Evolutionary conservation across 2,888 invertebrate species (phyloP).

Genomic region (Doris montereyensis): DNA sequence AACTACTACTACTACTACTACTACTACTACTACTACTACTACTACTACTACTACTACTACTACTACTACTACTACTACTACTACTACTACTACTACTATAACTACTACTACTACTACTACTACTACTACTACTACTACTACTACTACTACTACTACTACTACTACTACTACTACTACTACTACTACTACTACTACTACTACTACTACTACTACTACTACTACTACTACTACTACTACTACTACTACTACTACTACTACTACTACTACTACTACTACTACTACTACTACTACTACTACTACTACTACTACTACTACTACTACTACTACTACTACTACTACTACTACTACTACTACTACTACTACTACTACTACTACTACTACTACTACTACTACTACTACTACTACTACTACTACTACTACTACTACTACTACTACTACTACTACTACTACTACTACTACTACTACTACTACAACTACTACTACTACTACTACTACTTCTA

Average conservation of each 20-base stretch:
- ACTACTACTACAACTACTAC: neutral
- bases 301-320: slow-evolving; percentile 24
- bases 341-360: neutral
- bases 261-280: slow-evolving; percentile 34
- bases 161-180: slow-evolving; percentile 27
- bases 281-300: slow-evolving; percentile 31
- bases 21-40: neutral
- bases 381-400: slow-evolving; percentile 27
- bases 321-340: slow-evolving; percentile 28
- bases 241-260: slow-evolving; percentile 25
- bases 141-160: slow-evolving; percentile 17
- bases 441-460: slow-evolving; percentile 19
- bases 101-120: slow-evolving; percentile 26
- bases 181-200: slow-evolving; percentile 20
- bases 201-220: slow-evolving; percentile 12
- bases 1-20: neutral
- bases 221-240: neutral
- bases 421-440: slow-evolving; percentile 27
- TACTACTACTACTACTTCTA: neutral
- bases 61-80: slow-evolving; percentile 25
- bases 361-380: neutral
- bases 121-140: slow-evolving; percentile 27
- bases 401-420: slow-evolving; percentile 35
- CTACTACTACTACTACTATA: slow-evolving; percentile 22
- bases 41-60: neutral